Evolutionary conservation across 2,888 invertebrate genomes (phyloP).

Genomic region (Xanthorhoe designata): DNA sequence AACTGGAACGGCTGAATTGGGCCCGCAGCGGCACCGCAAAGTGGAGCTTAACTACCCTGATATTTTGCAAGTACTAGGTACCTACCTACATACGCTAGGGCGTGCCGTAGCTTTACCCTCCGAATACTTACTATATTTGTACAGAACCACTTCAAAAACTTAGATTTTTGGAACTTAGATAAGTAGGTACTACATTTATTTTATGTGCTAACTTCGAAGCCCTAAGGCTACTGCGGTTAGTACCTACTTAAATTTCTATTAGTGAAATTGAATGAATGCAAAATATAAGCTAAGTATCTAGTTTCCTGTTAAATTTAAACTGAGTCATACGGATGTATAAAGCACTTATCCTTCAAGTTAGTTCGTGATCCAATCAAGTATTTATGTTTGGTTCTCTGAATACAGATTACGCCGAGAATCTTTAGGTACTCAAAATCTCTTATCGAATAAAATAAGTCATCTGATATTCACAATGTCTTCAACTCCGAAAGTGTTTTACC

Average conservation of each 20-base stretch:
- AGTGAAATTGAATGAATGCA: no score
- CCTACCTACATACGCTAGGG: slow-evolving; percentile 16
- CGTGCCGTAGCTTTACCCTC: background rate
- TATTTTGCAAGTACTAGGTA: slow-evolving; percentile 34
- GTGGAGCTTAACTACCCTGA: slow-evolving; percentile 32
- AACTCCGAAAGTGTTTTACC: slow-evolving; percentile 2
- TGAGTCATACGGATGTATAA: no score
- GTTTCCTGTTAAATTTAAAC: no score
- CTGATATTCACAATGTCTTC: no score
- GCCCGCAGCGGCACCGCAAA: slow-evolving; percentile 34
- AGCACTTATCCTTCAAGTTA: background rate
- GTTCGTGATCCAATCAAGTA: background rate
- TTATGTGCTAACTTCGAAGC: no score
- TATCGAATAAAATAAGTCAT: no score
- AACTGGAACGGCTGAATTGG: slow-evolving; percentile 32
- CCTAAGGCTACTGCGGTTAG: no score
- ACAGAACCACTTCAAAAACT: background rate
- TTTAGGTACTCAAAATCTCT: background rate
- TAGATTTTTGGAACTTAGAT: no score
- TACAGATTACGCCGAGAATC: background rate
- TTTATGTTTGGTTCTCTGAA: background rate
- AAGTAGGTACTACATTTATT: no score
- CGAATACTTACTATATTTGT: background rate
- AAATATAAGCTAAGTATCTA: no score
- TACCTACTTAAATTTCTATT: no score